A percentile compares a stretch with the other conserved stretches of the same genome.
Conservation (phyloP, 2,888 invertebrate species). For the Thysanoteuthis rhombus region DNA sequence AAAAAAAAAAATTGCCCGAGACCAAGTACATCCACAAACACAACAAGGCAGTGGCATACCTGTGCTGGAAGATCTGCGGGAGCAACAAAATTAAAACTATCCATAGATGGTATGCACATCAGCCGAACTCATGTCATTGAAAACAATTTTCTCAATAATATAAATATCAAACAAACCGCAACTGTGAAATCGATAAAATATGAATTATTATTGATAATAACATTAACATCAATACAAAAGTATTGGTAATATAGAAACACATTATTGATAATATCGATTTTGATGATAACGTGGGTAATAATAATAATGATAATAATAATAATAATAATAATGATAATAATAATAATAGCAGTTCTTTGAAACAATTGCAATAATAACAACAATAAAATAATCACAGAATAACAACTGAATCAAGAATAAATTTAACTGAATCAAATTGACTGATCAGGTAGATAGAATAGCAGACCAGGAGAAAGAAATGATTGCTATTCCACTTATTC, state of each 20-base stretch:
- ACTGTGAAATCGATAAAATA: no score
- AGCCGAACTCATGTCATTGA: no score
- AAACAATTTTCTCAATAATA: no score
- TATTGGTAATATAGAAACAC: neutral
- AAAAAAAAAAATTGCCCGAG: no score
- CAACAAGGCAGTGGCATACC: no score
- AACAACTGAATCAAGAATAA: neutral
- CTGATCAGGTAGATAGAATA: neutral
- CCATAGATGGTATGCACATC: no score
- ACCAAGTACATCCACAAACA: no score
- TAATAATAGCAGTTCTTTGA: neutral
- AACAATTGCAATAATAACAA: neutral
- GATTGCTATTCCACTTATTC: neutral
- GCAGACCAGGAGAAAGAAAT: neutral
- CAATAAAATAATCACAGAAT: neutral
- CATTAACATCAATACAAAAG: neutral
- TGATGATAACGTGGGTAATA: neutral
- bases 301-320: neutral
- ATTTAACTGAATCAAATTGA: neutral
- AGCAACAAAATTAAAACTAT: no score
- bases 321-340: neutral
- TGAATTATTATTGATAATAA: neutral
- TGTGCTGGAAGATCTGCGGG: no score
- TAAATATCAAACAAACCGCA: no score
- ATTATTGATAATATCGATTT: neutral